A percentile compares a stretch with the other conserved stretches of the same genome.
Conservation (phyloP, 2,888 invertebrate genomes). For the Tupiocoris notatus region DNA sequence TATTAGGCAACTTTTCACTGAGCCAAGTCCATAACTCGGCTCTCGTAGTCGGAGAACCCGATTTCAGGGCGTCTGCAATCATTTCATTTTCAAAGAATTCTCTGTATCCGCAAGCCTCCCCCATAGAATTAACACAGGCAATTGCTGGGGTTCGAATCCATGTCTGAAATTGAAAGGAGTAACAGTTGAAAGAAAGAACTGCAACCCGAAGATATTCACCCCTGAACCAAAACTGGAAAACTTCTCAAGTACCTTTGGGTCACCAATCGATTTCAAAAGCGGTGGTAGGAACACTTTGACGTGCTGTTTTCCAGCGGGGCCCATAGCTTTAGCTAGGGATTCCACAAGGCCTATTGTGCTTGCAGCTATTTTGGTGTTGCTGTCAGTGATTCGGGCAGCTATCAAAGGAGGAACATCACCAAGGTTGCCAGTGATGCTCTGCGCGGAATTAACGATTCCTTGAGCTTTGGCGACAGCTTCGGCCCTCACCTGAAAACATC, state of each 20-base stretch:
- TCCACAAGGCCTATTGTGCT: slow-evolving; percentile 81
- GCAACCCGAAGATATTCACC: too few relatives aligned
- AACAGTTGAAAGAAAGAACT: too few relatives aligned
- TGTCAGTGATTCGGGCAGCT: slow-evolving; percentile 75
- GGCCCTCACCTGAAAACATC: slow-evolving; percentile 60
- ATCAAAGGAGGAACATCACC: slow-evolving; percentile 82
- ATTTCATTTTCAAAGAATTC: slow-evolving; percentile 87
- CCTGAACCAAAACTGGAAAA: too few relatives aligned
- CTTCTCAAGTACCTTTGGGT: slow-evolving; percentile 75
- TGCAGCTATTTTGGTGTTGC: slow-evolving; percentile 88
- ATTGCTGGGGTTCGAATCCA: slow-evolving; percentile 78
- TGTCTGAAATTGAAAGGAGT: too few relatives aligned
- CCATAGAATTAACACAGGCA: slow-evolving; percentile 82
- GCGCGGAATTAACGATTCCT: slow-evolving; percentile 69
- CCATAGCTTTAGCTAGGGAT: slow-evolving; percentile 77
- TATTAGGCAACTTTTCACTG: slow-evolving; percentile 72
- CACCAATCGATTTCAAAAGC: slow-evolving; percentile 66
- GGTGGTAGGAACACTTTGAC: slow-evolving; percentile 80
- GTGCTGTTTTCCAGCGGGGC: slow-evolving; percentile 70
- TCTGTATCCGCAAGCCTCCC: slow-evolving; percentile 75
- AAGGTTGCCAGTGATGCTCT: slow-evolving; percentile 77
- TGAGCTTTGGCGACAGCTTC: slow-evolving; percentile 73
- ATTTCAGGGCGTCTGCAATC: slow-evolving; percentile 79
- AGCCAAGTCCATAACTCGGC: slow-evolving; percentile 84
- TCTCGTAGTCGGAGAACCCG: slow-evolving; percentile 75